Evolutionary conservation across 2,888 invertebrate genomes (phyloP).

Genomic region (Hemistola chrysoprasaria): DNA sequence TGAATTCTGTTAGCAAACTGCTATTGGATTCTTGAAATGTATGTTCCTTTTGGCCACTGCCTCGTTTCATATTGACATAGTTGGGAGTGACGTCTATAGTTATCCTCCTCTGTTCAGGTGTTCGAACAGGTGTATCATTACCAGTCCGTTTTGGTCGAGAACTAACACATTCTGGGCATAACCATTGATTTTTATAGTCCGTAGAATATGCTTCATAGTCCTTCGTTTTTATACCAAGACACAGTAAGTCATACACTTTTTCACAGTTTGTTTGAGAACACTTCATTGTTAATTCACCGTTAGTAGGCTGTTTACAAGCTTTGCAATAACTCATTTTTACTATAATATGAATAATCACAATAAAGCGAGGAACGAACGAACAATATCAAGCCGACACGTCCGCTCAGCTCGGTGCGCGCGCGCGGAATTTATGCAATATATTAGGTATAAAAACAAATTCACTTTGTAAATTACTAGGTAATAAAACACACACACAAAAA

Average conservation of each 20-base stretch:
- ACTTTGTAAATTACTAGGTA: no score
- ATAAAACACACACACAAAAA: no score
- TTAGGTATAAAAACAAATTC: no score
- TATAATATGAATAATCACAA: no score
- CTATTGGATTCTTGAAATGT: neutral
- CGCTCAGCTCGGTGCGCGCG: no score
- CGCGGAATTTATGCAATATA: no score
- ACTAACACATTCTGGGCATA: constrained; percentile 11
- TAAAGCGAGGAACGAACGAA: no score
- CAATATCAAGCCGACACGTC: no score
- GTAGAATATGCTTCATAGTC: constrained; percentile 2
- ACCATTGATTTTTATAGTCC: constrained; percentile 8
- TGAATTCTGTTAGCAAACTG: neutral
- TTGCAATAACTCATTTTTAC: no score
- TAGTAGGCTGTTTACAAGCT: constrained; percentile 4
- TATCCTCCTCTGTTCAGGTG: neutral
- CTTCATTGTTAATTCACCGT: constrained; percentile 7
- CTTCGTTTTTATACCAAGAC: constrained; percentile 8
- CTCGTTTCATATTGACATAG: neutral
- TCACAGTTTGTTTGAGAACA: constrained; percentile 7
- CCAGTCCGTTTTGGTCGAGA: constrained; percentile 7
- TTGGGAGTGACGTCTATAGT: neutral
- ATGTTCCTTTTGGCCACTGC: neutral
- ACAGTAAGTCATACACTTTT: constrained; percentile 12
- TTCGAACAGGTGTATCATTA: constrained; percentile 4